phyloP scores from a whole-genome alignment of 2,888 invertebrate species.

The Cephus runcator region DNA sequence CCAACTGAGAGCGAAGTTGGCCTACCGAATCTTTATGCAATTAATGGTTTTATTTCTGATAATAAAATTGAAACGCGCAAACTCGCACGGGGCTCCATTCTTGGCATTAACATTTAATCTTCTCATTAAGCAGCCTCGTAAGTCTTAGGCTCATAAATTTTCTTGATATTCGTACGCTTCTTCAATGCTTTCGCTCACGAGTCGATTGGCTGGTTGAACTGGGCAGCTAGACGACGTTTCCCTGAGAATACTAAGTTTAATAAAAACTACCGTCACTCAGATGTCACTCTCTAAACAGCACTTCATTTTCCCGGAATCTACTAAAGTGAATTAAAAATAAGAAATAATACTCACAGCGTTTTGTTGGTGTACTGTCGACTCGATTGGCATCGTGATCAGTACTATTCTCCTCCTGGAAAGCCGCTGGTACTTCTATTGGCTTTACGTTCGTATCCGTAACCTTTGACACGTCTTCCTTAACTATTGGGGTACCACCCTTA shows the following conservation, averaged over 20 bases:
- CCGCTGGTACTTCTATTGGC: not conserved
- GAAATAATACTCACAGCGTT: slow-evolving; percentile 44
- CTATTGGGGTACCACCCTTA: not conserved
- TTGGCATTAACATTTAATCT: not conserved
- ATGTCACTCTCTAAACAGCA: not conserved
- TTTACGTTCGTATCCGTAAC: not conserved
- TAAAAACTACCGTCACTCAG: not conserved
- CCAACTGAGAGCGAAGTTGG: not conserved
- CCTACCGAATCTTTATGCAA: not conserved
- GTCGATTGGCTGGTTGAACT: slow-evolving; percentile 62
- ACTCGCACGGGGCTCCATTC: not conserved
- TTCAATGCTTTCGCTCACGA: slow-evolving; percentile 28
- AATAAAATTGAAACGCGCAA: not conserved
- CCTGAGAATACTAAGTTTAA: slow-evolving; percentile 51
- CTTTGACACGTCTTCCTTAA: not conserved
- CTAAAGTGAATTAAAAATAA: not conserved
- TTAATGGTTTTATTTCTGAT: not conserved
- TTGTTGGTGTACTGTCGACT: slow-evolving; percentile 48
- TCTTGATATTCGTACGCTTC: not conserved
- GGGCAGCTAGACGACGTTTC: slow-evolving; percentile 66
- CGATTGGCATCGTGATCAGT: slow-evolving; percentile 39
- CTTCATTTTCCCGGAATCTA: not conserved
- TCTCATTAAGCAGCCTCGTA: not conserved
- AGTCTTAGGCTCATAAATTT: not conserved
- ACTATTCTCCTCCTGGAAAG: slow-evolving; percentile 27